phyloP scores from a whole-genome alignment of 2,888 invertebrate species.

The Tanaodytes sp. region DNA sequence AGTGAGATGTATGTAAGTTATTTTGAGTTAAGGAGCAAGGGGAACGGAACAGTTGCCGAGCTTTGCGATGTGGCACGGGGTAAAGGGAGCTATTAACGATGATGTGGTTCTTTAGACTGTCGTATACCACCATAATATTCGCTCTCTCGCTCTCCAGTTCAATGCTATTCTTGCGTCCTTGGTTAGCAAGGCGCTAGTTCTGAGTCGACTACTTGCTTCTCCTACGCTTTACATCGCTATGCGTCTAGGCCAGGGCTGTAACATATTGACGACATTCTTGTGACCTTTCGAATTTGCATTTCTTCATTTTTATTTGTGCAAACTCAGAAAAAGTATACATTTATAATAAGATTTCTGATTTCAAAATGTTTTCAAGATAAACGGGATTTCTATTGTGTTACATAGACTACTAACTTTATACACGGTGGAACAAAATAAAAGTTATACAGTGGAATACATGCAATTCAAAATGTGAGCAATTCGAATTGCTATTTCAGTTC shows the following conservation, averaged over 20 bases:
- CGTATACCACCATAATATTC: conserved; percentile 17
- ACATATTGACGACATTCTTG: conserved; percentile 1
- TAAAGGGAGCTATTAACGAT: conserved; percentile 30
- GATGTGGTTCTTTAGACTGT: conserved; percentile 31
- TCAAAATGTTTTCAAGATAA: too few species aligned
- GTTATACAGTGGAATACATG: too few species aligned
- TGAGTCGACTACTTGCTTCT: conserved; percentile 36
- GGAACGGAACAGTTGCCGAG: conserved; percentile 17
- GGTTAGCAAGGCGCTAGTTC: conserved; percentile 41
- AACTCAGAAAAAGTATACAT: too few species aligned
- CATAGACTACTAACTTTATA: too few species aligned
- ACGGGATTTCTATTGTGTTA: too few species aligned
- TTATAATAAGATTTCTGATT: too few species aligned
- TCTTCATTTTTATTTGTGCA: background rate
- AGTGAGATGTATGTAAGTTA: too few species aligned
- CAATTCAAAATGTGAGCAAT: too few species aligned
- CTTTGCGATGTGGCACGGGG: conserved; percentile 30
- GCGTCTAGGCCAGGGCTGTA: conserved; percentile 43
- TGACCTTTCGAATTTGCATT: background rate
- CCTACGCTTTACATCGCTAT: conserved; percentile 25
- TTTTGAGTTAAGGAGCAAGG: conserved; percentile 28
- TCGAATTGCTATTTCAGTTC: too few species aligned
- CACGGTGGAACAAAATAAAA: too few species aligned
- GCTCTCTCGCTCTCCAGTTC: conserved; percentile 12
- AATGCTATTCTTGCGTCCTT: conserved; percentile 40